Evolutionary conservation across 2,113 vertebrate genomes (phyloP).

Genomic region (Ceyx margarethae): DNA sequence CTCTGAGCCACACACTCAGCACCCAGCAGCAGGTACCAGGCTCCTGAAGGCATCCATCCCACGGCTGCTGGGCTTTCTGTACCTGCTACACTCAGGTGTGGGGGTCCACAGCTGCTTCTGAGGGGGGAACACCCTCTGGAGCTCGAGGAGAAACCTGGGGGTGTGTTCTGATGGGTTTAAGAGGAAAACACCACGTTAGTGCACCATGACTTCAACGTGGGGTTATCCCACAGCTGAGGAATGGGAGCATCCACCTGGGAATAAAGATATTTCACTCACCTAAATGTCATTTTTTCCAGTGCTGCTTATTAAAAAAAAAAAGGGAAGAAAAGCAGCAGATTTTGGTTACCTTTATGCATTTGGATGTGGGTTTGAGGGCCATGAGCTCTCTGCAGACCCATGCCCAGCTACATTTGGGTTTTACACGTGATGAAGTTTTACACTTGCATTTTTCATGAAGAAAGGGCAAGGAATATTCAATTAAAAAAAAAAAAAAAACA

Average conservation of each 20-base stretch:
- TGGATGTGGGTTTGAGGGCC: too few relatives aligned
- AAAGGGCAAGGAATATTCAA: background rate
- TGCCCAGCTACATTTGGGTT: background rate
- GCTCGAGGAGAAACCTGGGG: background rate
- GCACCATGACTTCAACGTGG: background rate
- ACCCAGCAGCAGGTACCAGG: background rate
- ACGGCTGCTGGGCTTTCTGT: background rate
- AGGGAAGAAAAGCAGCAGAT: background rate
- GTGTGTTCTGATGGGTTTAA: background rate
- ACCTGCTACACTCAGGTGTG: background rate
- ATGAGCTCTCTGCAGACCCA: background rate
- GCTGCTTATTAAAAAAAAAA: background rate
- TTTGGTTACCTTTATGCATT: too few relatives aligned
- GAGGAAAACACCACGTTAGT: background rate
- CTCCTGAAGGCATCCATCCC: background rate
- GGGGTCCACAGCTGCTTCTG: background rate
- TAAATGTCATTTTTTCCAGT: background rate
- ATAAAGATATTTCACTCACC: background rate
- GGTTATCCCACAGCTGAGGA: background rate
- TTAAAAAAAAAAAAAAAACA: background rate
- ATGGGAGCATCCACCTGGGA: background rate
- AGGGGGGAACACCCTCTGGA: background rate
- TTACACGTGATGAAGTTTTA: background rate
- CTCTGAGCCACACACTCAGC: background rate
- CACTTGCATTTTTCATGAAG: background rate